Conservation (phyloP, 2,113 vertebrate species). For the Himantopus leucocephalus region DNA sequence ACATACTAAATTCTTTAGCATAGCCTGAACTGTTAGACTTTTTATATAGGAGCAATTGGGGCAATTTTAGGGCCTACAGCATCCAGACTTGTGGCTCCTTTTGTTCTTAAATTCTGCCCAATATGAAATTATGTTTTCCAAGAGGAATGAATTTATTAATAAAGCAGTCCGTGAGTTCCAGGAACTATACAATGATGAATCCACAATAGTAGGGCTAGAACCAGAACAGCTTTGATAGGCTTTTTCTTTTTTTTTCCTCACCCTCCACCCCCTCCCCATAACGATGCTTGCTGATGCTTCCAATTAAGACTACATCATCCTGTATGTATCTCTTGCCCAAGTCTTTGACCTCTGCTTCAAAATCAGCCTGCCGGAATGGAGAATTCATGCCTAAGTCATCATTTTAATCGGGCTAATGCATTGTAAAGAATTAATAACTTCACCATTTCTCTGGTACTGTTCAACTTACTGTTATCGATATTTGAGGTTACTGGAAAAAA, state of each 20-base stretch:
- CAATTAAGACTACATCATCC: background rate
- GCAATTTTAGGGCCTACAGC: background rate
- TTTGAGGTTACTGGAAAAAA: background rate
- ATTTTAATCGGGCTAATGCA: background rate
- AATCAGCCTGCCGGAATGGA: background rate
- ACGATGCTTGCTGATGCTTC: background rate
- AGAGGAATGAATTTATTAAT: background rate
- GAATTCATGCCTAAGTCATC: background rate
- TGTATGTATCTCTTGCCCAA: background rate
- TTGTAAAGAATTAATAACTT: slow-evolving; percentile 1
- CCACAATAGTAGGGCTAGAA: background rate
- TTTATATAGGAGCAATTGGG: background rate
- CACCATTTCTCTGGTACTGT: background rate
- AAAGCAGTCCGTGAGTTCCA: background rate
- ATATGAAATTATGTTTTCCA: background rate
- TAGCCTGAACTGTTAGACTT: background rate
- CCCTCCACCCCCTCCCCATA: background rate
- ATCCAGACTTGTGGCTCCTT: background rate
- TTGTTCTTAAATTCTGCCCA: background rate
- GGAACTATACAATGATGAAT: background rate
- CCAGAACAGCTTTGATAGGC: background rate
- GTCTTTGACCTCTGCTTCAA: background rate
- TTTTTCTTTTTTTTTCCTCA: background rate
- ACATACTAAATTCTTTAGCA: background rate
- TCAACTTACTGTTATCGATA: background rate